phyloP scores from a whole-genome alignment of 2,888 invertebrate species.

The Caenorhabditis panamensis region DNA sequence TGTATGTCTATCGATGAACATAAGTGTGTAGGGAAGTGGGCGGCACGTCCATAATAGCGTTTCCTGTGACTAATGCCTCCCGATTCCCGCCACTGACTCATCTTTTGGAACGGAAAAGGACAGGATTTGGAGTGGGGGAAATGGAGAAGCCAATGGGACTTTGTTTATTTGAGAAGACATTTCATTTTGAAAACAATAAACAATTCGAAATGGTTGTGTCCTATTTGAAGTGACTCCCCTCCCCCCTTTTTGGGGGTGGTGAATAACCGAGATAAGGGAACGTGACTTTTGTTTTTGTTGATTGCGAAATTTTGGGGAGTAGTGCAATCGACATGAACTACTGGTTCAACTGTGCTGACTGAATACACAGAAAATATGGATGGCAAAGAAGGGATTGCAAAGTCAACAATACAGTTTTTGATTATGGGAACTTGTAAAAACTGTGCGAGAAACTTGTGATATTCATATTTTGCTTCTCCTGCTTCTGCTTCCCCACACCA shows the following conservation, averaged over 20 bases:
- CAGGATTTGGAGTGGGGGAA: slow-evolving; percentile 29
- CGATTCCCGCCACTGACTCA: slow-evolving; percentile 43
- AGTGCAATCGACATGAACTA: slow-evolving; percentile 4
- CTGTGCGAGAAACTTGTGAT: background rate
- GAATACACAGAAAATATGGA: slow-evolving; percentile 7
- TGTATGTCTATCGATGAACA: background rate
- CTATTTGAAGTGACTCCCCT: no score
- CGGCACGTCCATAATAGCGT: slow-evolving; percentile 48
- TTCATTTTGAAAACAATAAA: slow-evolving; percentile 50
- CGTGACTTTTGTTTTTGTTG: slow-evolving; percentile 21
- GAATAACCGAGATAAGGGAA: background rate
- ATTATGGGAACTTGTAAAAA: slow-evolving; percentile 14
- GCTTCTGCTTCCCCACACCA: background rate
- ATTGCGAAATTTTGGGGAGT: slow-evolving; percentile 4
- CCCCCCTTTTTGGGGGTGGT: background rate
- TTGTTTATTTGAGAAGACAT: slow-evolving; percentile 44
- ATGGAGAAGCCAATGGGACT: slow-evolving; percentile 16
- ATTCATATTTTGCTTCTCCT: slow-evolving; percentile 44
- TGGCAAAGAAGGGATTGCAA: background rate
- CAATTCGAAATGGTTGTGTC: slow-evolving; percentile 44
- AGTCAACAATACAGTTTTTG: slow-evolving; percentile 28
- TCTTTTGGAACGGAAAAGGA: slow-evolving; percentile 38
- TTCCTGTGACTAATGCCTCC: slow-evolving; percentile 53
- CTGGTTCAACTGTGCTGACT: slow-evolving; percentile 10
- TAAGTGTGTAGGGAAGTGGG: background rate